Base-by-base conservation (phyloP, 2,113 vertebrate species). In the Lanius collurio region DNA sequence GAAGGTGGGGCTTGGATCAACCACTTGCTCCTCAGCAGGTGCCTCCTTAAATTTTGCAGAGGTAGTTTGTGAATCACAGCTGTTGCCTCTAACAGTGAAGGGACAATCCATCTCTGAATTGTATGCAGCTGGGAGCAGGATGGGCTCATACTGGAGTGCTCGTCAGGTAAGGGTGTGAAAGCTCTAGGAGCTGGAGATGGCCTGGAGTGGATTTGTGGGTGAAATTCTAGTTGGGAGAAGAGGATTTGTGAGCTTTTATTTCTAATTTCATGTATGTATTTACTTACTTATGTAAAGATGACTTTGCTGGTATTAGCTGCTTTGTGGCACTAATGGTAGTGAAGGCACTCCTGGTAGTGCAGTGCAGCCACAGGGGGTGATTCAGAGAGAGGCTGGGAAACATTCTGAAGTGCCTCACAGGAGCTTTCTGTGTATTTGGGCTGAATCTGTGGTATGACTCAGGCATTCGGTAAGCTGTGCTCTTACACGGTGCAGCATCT, bases 131-230 rank as follows among this genome's bases (percentile, higher is more conserved):
- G 69, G 49, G 44, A 93, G 77, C 62, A 85, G 24, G 2, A 97
- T 97, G 96, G 96, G 91, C 75, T 95, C 94, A 5, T 57, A 89
- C 42, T 95, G 94, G 95, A 97, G 96, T 35, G 41, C 53, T 89
- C 1, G 0, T n/a, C 74, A 95, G 94, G 96, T 96, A 94, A 73
- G 93, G 18, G 2, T 15, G 11, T 1, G 4, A 39, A 55, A 89
- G 35, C 20, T 87, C 39, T 47, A 71, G 62, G 62, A 89, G 26
- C 12, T 79, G 37, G 73, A 76, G 59, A 20, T 49, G 50, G 31
- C 9, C 19, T 65, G n/a, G 21, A 13, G 7, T 56, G n/a, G 18
- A 6, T 44, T 87, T 92, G 56, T 70, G 28, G 23, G 2, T 84
- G 44, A 26, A 26, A 42, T 60, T 68, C 30, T 71, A 14, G 5